Base-by-base conservation (phyloP, 2,888 invertebrate genomes). In the Drepana falcataria region DNA sequence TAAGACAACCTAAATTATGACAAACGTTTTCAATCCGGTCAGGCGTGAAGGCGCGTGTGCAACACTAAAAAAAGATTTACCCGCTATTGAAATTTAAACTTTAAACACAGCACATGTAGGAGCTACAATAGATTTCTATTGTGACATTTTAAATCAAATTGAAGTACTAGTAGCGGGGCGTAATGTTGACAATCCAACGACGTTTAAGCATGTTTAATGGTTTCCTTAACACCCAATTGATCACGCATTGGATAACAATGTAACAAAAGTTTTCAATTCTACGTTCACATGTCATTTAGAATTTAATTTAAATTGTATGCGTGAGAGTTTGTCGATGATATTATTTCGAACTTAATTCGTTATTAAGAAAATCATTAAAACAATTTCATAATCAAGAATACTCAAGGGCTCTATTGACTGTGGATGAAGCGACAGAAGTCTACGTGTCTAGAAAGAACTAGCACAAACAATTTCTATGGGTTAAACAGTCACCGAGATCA, bases 201-300 rank as follows among this genome's bases (percentile, higher is more conserved):
- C 77, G 73, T 83, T 81, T 81, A 81, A 78, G 68, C 61, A 75
- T 84, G 83, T 86, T 85, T 80, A 88, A 87, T 88, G 87, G 87
- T 85, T 87, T 87, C 68, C 73, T 81, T 87, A 85, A 89, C 88
- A 90, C 77, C 79, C 87, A 85, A 89, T 90, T 89, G 85, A 85
- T 81, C 77, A 79, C 79, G 87, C 83, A 81, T 87, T 81, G 71
- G 59, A 68, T 77, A 78, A 81, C 81, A 77, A 68, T 71, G 70
- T 71, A 68, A 64, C 71, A 69, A 66, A 61, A 64, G 61, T 75
- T 66, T 75, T 83, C 82, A 79, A 79, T 79, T 78, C 71, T 41
- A 51, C 74, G 59, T 63, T 71, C 67, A 68, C 80, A 75, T 77
- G 83, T 73, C 70, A 70, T 80, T 82, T 77, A 68, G 77, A 81